Evolutionary conservation across 2,888 invertebrate genomes (phyloP).

Genomic region (Apodemia hepburni): DNA sequence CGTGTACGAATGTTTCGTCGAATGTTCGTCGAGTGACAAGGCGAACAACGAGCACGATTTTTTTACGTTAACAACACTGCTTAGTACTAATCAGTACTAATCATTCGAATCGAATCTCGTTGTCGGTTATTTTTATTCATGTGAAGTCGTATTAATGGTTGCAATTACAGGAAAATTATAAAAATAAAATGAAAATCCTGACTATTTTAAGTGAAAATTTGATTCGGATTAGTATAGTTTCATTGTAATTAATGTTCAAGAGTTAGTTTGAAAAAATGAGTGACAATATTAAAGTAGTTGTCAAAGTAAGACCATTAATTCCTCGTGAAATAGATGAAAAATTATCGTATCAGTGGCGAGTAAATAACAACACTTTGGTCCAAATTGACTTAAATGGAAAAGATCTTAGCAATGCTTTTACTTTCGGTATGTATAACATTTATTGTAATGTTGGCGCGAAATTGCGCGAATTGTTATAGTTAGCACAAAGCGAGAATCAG

Average conservation of each 20-base stretch:
- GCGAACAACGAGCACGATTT: no score
- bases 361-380: constrained; percentile 79
- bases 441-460: constrained; percentile 14
- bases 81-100: no score
- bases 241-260: background rate
- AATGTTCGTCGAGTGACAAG: no score
- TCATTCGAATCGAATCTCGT: constrained; percentile 31
- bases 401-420: constrained; percentile 48
- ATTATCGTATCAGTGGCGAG: constrained; percentile 80
- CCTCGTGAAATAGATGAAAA: constrained; percentile 82
- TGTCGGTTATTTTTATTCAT: constrained; percentile 55
- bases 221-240: background rate
- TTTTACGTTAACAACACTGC: no score
- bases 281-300: constrained; percentile 87
- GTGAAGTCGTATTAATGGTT: constrained; percentile 19
- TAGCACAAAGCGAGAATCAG: background rate
- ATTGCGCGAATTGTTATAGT: constrained; percentile 1
- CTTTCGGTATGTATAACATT: constrained; percentile 56
- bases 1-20: no score
- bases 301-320: constrained; percentile 86
- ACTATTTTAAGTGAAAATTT: background rate
- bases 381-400: constrained; percentile 77
- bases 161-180: background rate
- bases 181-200: background rate
- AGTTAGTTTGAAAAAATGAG: constrained; percentile 60